Base-by-base conservation (phyloP, 2,113 vertebrate genomes). In the Mustela lutreola region DNA sequence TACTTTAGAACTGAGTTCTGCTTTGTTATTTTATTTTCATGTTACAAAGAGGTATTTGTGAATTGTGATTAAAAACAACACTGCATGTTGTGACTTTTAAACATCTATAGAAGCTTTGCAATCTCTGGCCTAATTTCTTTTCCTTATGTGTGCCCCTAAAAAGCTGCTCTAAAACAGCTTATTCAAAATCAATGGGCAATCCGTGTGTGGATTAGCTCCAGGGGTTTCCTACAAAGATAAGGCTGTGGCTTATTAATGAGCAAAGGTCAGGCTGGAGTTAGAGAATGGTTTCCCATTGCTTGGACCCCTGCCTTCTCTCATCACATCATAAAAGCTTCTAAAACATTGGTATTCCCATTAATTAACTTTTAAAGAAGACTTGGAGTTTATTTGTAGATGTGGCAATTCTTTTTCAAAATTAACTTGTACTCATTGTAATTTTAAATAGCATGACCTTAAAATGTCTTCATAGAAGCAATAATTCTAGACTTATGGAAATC, bases 281-380 rank as follows among this genome's bases (percentile, higher is more conserved):
- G 39, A 90, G 90, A 95, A 96, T 60, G 87, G 80, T 79, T 89
- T 97, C 92, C 94, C 11, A 8, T 48, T 75, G 92, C 92, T 92
- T 31, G 78, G 95, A 31, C 94, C 48, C 70, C 97, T 91, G 96
- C 87, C 60, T 81, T 80, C 89, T 97, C 96, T 97, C 93, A 96
- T 93, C 96, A 97, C 97, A 81, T 96, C 92, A 97, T 92, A 97
- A 98, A 98, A 98, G 93, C 91, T 80, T 96, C 87, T 95, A 92
- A 86, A 88, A 90, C 56, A 65, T 76, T 95, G 85, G 76, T 21
- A 67, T 50, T 78, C 81, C 71, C 50, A 82, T 93, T 96, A 95
- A 89, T 56, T 45, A 91, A 95, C 87, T 96, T 95, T 84, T 81
- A 87, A 95, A 90, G 88, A 94, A 62, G 65, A 89, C 36, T 58